Evolutionary conservation across 2,113 vertebrate genomes (phyloP), one percentile per base, ranked within the genome.

Genomic region (Cyprinus carpio): DNA sequence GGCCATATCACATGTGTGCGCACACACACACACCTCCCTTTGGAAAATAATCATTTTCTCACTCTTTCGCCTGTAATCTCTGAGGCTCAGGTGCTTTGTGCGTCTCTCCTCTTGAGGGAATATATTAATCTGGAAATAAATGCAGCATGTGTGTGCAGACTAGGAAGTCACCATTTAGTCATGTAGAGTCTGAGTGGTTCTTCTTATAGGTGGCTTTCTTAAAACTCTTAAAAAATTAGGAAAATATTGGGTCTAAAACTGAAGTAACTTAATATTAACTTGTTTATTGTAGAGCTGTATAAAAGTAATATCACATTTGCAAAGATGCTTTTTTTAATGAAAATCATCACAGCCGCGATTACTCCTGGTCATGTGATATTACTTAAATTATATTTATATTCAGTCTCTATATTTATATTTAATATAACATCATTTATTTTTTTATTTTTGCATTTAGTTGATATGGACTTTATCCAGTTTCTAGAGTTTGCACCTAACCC

Each of bases 1-100:
- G 64, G 18, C 60, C 43, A 56, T 31, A 77, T 64, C 76, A 20
- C 64, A 77, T 49, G 64, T 37, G 29, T 1, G 6, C 80, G 2
- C 37, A 25, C 43, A 16, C 20, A 25, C n/a, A 7, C 84, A 80
- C 27, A 62, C 75, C 49, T 85, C 69, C 67, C 75, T 4, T 85
- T 60, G 88, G 89, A 91, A 92, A 91, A 91, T 13, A 20, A 75
- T 71, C 78, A 76, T 86, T 86, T 88, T 89, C 91, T 86, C 86
- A 56, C 89, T 88, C 87, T 88, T 90, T 83, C 88, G 87, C 90
- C 31, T 20, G 64, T 87, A 56, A 91, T 92, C 89, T 88, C 89
- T 64, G 75, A 83, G 87, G 89, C 72, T 65, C 60, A 46, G 13
- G 37, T 76, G 20, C 40, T 64, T 60, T 65, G 8, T 64, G 29